Conservation (phyloP, 2,888 invertebrate species). For the Limnephilus marmoratus region DNA sequence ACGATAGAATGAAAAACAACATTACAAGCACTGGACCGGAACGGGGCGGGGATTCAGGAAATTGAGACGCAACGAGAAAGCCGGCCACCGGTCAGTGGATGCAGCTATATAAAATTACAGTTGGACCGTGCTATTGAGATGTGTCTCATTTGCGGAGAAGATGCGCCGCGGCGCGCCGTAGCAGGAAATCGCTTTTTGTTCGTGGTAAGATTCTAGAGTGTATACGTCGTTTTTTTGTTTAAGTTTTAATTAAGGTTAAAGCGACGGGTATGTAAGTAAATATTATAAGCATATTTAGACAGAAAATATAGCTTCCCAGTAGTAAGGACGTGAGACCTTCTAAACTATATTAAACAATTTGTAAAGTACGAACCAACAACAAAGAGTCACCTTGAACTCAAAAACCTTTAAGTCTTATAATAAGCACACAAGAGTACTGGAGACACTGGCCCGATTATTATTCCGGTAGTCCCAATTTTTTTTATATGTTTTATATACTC, state of each 20-base stretch:
- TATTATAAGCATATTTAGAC: too few species aligned
- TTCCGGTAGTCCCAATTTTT: too few species aligned
- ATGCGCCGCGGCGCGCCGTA: background rate
- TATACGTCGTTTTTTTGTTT: background rate
- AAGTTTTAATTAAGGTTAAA: background rate
- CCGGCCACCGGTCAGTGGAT: slow-evolving; percentile 18
- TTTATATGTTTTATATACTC: too few species aligned
- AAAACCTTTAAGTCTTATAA: too few species aligned
- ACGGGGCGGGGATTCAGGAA: slow-evolving; percentile 31
- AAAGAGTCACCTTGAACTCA: too few species aligned
- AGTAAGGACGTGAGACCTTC: too few species aligned
- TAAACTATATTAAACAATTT: too few species aligned
- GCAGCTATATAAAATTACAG: slow-evolving; percentile 35
- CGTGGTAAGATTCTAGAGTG: background rate
- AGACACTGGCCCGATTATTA: too few species aligned
- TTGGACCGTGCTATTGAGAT: slow-evolving; percentile 18
- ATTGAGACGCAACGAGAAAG: slow-evolving; percentile 25
- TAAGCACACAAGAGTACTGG: too few species aligned
- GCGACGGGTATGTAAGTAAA: background rate
- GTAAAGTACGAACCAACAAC: too few species aligned
- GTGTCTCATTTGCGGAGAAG: slow-evolving; percentile 11
- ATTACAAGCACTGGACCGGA: slow-evolving; percentile 20
- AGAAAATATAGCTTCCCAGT: too few species aligned
- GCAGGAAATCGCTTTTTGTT: background rate
- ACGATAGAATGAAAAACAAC: slow-evolving; percentile 54